These are phyloP conservation scores for Acrobasis suavella DNA, from an alignment of 2,888 invertebrate genomes.

Conservation along the genomic window DNA sequence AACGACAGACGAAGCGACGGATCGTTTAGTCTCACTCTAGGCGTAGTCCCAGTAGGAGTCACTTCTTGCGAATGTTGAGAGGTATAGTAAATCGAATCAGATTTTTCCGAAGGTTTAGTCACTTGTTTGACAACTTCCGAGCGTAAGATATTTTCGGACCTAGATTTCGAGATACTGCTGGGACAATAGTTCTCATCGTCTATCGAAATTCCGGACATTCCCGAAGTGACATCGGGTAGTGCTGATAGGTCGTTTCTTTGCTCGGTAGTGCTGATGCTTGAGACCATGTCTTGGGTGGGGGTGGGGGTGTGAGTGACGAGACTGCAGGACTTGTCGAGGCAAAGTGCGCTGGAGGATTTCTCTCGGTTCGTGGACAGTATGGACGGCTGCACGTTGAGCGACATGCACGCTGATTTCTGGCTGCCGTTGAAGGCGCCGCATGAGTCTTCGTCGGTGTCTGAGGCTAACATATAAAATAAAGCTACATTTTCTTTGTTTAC, in stretches of 20 bases:
- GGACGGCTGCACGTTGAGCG: slow-evolving; percentile 71
- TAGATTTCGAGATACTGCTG: slow-evolving; percentile 75
- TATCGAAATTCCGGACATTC: slow-evolving; percentile 78
- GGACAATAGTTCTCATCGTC: slow-evolving; percentile 75
- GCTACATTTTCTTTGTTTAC: too few relatives aligned
- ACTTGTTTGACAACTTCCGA: slow-evolving; percentile 60
- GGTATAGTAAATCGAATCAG: slow-evolving; percentile 76
- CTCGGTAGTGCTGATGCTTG: slow-evolving; percentile 77
- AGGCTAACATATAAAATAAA: slow-evolving; percentile 47
- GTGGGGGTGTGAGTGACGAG: slow-evolving; percentile 77
- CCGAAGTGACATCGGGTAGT: slow-evolving; percentile 72
- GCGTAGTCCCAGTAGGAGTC: slow-evolving; percentile 67
- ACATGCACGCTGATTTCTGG: slow-evolving; percentile 75
- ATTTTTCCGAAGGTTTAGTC: slow-evolving; percentile 61
- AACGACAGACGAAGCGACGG: slow-evolving; percentile 69
- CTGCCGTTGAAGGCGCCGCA: slow-evolving; percentile 76
- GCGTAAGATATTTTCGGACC: slow-evolving; percentile 74
- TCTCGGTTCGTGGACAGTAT: slow-evolving; percentile 68
- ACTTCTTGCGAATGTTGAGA: slow-evolving; percentile 76
- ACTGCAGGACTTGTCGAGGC: slow-evolving; percentile 75
- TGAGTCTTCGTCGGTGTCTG: slow-evolving; percentile 78
- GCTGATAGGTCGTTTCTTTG: slow-evolving; percentile 73
- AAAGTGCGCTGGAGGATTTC: slow-evolving; percentile 75
- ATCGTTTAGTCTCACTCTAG: slow-evolving; percentile 63
- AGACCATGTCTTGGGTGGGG: slow-evolving; percentile 79